Evolutionary conservation across 2,888 invertebrate genomes (phyloP).

Genomic region (Acrobasis repandana): DNA sequence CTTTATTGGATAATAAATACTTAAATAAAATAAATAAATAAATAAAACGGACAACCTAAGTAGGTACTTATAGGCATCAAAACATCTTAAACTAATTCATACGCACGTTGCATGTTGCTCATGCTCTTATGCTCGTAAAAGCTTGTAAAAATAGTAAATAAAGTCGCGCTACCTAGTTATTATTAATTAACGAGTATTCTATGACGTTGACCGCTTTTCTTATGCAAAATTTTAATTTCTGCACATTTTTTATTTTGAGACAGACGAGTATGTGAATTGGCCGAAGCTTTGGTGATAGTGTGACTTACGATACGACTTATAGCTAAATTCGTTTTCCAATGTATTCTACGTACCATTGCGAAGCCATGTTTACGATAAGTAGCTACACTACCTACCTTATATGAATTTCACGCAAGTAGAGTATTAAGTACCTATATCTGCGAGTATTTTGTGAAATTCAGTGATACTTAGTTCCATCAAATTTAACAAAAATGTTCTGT

Average conservation of each 20-base stretch:
- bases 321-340: slow-evolving; percentile 18
- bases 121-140: no score
- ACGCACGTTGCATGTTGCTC: no score
- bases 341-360: slow-evolving; percentile 10
- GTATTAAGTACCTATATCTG: background rate
- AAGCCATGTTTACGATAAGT: background rate
- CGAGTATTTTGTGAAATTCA: background rate
- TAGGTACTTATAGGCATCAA: no score
- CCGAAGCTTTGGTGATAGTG: slow-evolving; percentile 17
- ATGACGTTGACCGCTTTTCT: no score
- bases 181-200: no score
- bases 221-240: background rate
- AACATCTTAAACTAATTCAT: no score
- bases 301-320: slow-evolving; percentile 19
- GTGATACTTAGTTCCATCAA: background rate
- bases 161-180: no score
- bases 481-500: no score
- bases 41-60: no score
- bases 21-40: no score
- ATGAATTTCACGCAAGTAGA: background rate
- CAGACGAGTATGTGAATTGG: slow-evolving; percentile 1
- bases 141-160: no score
- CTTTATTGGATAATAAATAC: no score
- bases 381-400: background rate
- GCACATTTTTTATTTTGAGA: background rate